A percentile compares a stretch with the other conserved stretches of the same genome.
These are phyloP conservation scores for Acromyrmex echinatior DNA, from an alignment of 1,140 invertebrate genomes.

Conservation along the genomic window DNA sequence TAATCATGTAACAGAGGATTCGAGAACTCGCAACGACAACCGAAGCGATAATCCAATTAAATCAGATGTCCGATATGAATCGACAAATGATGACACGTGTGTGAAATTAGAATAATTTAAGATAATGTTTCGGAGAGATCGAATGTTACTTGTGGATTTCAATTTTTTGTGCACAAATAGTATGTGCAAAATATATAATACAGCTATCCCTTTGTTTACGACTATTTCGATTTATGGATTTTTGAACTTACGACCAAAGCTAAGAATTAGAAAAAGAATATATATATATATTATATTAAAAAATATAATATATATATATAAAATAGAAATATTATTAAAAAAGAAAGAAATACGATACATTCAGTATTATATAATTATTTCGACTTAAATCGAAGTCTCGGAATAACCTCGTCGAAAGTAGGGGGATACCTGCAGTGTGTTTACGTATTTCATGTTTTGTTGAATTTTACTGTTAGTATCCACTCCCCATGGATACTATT, in stretches of 20 bases:
- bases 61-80: not conserved
- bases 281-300: too few species aligned
- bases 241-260: too few species aligned
- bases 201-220: too few species aligned
- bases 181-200: not conserved
- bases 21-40: not conserved
- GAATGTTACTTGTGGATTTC: not conserved
- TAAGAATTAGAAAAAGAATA: too few species aligned
- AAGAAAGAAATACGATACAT: too few species aligned
- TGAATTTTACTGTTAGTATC: not conserved
- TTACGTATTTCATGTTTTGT: not conserved
- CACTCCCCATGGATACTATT: not conserved
- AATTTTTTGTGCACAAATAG: not conserved
- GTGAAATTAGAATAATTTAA: slow-evolving; percentile 18
- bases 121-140: not conserved
- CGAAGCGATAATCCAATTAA: slow-evolving; percentile 34
- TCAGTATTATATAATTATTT: too few species aligned
- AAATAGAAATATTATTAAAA: too few species aligned
- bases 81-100: not conserved
- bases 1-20: slow-evolving; percentile 7
- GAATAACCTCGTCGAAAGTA: too few species aligned
- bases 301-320: too few species aligned
- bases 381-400: too few species aligned
- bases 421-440: too few species aligned
- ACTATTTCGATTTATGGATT: too few species aligned